Base-by-base conservation (phyloP, 2,113 vertebrate species). In the Puntigrus tetrazona region DNA sequence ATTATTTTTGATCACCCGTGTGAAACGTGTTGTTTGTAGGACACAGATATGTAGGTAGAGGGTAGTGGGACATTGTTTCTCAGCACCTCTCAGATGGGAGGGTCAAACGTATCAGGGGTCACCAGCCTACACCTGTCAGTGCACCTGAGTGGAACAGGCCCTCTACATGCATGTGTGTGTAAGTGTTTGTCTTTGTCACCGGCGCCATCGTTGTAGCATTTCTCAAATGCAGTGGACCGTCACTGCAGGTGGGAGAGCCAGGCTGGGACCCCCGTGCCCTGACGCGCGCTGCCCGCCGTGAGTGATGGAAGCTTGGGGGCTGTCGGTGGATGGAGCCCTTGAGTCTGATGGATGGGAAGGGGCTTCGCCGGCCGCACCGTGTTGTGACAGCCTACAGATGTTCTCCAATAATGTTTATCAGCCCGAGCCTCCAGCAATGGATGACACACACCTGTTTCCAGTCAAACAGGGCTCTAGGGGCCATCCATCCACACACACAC, bases 361-460 rank as follows among this genome's bases (percentile, higher is more conserved):
- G 84, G 85, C 81, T 43, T 70, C 86, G 87, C 86, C 29, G 34
- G 78, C 88, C 86, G 61, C 88, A 87, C 86, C 13, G 82, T 91
- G 92, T 94, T 94, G 94, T 94, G 94, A 95, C 94, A 94, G 91
- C 92, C 91, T 92, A 94, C 94, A 94, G 94, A 94, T 94, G 94
- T 95, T 94, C 92, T 93, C 91, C 92, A 93, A 94, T 94, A 94
- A 94, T 94, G 94, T 95, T 95, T 94, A 94, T 94, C 90, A 88
- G 89, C 84, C 84, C 74, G 11, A 89, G 88, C 92, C 93, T 93
- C 93, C 92, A 92, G 93, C 93, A 91, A 90, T 85, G 77, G 93
- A 94, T 91, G 92, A 92, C 91, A 92, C 92, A 92, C 94, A 94
- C 93, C 93, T 93, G 93, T 94, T 94, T 93, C 90, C 88, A 92